Conservation (phyloP, 1,140 invertebrate genomes). For the Drosophila orosa region DNA sequence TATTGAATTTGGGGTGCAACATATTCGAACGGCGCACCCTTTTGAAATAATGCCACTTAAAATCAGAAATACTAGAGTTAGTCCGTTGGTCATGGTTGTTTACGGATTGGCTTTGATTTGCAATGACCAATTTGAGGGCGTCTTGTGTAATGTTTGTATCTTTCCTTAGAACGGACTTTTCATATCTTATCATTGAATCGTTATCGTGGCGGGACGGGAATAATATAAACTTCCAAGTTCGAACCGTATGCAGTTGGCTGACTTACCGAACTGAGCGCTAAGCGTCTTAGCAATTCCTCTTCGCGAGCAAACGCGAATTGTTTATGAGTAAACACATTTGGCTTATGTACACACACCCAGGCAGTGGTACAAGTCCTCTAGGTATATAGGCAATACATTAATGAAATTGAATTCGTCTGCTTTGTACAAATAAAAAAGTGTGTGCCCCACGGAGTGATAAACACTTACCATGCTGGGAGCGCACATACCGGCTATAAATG, state of each 20-base stretch:
- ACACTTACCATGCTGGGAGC: slow-evolving; percentile 39
- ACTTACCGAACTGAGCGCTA: slow-evolving; percentile 25
- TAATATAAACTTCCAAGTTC: slow-evolving; percentile 30
- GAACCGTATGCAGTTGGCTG: slow-evolving; percentile 42
- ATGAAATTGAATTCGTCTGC: slow-evolving; percentile 22
- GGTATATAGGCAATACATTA: slow-evolving; percentile 39
- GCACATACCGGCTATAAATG: slow-evolving; percentile 15
- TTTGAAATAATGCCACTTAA: slow-evolving; percentile 38
- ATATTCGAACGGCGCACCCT: slow-evolving; percentile 20
- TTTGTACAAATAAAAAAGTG: slow-evolving; percentile 27
- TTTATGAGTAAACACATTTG: slow-evolving; percentile 47
- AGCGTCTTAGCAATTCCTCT: slow-evolving; percentile 37
- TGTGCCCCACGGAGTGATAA: slow-evolving; percentile 38
- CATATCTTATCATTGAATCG: slow-evolving; percentile 47
- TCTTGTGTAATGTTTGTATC: slow-evolving; percentile 40
- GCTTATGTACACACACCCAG: slow-evolving; percentile 18
- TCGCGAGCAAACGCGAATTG: slow-evolving; percentile 39
- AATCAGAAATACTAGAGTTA: slow-evolving; percentile 22
- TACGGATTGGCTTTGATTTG: slow-evolving; percentile 7
- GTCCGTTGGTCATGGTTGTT: slow-evolving; percentile 34
- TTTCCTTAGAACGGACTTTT: slow-evolving; percentile 47
- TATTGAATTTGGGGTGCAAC: slow-evolving; percentile 21
- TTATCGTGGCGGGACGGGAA: slow-evolving; percentile 27
- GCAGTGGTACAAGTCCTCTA: slow-evolving; percentile 8
- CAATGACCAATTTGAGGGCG: slow-evolving; percentile 35